These are phyloP conservation scores for Dasyurus viverrinus DNA, from an alignment of 2,113 vertebrate genomes.

Conservation along the genomic window DNA sequence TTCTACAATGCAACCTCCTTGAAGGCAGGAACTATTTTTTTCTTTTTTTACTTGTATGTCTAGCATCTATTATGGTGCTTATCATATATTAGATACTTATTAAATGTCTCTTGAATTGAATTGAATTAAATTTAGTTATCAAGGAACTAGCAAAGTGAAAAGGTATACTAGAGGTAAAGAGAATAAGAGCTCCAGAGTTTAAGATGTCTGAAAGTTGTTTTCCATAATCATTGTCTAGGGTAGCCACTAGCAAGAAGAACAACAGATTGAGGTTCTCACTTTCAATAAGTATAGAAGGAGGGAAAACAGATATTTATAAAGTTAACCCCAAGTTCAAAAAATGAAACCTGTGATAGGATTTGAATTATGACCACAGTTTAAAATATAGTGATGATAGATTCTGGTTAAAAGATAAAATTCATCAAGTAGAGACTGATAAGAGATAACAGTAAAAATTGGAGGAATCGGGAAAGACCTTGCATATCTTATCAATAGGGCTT, in stretches of 20 bases:
- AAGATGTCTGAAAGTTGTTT: background rate
- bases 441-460: background rate
- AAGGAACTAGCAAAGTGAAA: background rate
- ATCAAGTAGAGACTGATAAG: background rate
- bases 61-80: background rate
- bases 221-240: background rate
- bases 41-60: background rate
- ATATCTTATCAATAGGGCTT: background rate
- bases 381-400: background rate
- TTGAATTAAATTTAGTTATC: background rate
- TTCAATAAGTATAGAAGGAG: background rate
- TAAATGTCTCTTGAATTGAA: background rate
- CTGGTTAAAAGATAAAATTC: background rate
- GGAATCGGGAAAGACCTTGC: background rate
- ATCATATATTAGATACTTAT: background rate
- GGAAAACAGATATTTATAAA: background rate
- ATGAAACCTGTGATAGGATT: background rate
- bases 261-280: background rate
- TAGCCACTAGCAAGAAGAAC: background rate
- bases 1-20: background rate
- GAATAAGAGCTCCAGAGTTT: background rate
- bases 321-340: background rate
- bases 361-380: background rate
- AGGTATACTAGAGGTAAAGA: background rate
- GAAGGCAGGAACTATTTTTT: background rate